These are phyloP conservation scores for Dolomedes plantarius DNA, from an alignment of 2,888 invertebrate species.

Conservation along the genomic window DNA sequence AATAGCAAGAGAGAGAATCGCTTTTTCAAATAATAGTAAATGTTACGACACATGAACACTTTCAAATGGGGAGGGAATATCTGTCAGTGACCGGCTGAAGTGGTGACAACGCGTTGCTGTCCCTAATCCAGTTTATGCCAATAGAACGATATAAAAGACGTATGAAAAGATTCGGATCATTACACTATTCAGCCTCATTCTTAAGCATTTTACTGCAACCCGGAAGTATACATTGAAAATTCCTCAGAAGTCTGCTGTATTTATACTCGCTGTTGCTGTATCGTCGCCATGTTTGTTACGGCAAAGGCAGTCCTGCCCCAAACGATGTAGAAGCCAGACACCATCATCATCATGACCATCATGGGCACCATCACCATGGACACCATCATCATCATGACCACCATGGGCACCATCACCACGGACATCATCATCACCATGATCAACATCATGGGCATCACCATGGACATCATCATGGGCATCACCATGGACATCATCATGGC, in stretches of 20 bases:
- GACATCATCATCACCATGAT: slow-evolving; percentile 31
- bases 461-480: neutral
- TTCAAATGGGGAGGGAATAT: too few relatives aligned
- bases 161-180: neutral
- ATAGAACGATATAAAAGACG: neutral
- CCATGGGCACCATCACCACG: slow-evolving; percentile 39
- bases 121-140: neutral
- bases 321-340: slow-evolving; percentile 10
- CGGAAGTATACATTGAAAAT: too few relatives aligned
- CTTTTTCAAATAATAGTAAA: neutral
- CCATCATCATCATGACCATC: slow-evolving; percentile 35
- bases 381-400: slow-evolving; percentile 39
- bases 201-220: neutral
- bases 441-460: slow-evolving; percentile 3
- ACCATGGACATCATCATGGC: slow-evolving; percentile 28
- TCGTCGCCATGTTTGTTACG: neutral
- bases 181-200: neutral
- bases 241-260: neutral
- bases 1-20: neutral
- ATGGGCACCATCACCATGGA: slow-evolving; percentile 31
- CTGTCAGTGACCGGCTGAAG: too few relatives aligned
- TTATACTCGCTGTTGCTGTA: neutral
- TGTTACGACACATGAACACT: neutral
- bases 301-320: neutral
- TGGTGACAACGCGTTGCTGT: neutral